Evolutionary conservation across 1,140 invertebrate genomes (phyloP).

Genomic region (Chironomus tepperi): DNA sequence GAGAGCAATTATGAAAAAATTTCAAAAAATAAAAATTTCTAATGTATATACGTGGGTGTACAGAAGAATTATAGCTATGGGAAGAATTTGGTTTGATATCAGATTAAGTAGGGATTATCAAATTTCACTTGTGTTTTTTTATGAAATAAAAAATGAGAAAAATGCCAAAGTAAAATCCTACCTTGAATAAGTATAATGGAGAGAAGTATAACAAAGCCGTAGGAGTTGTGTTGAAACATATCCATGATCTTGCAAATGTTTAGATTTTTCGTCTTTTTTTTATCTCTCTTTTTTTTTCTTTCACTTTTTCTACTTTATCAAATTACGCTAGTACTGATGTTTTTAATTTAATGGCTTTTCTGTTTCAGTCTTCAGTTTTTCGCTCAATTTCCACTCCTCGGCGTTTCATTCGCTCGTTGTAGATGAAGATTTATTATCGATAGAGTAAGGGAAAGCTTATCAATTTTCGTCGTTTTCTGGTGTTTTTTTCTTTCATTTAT

Average conservation of each 20-base stretch:
- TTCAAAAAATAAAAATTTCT: too few species aligned
- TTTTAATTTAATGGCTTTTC: constrained; percentile 17
- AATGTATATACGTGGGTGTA: background rate
- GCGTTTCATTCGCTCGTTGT: background rate
- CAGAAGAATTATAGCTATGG: too few species aligned
- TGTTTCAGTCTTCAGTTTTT: background rate
- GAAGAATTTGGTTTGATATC: background rate
- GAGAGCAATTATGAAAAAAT: too few species aligned
- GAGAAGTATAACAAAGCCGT: background rate
- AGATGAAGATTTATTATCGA: constrained; percentile 22
- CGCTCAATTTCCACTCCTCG: background rate
- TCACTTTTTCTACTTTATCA: background rate
- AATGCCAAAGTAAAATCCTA: background rate
- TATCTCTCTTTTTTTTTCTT: background rate
- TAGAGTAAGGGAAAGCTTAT: background rate
- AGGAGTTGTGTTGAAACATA: constrained; percentile 5
- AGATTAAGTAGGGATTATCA: background rate
- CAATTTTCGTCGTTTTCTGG: constrained; percentile 13
- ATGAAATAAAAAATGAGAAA: too few species aligned
- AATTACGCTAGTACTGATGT: background rate
- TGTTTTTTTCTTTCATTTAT: background rate
- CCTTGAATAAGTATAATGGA: background rate
- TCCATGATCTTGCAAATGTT: background rate
- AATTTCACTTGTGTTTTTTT: too few species aligned
- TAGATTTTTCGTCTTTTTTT: background rate